A percentile compares a stretch with the other conserved stretches of the same genome.
These are phyloP conservation scores for Holothuria glaberrima DNA, from an alignment of 35 echinoderm and acorn worm species.

Conservation along the genomic window DNA sequence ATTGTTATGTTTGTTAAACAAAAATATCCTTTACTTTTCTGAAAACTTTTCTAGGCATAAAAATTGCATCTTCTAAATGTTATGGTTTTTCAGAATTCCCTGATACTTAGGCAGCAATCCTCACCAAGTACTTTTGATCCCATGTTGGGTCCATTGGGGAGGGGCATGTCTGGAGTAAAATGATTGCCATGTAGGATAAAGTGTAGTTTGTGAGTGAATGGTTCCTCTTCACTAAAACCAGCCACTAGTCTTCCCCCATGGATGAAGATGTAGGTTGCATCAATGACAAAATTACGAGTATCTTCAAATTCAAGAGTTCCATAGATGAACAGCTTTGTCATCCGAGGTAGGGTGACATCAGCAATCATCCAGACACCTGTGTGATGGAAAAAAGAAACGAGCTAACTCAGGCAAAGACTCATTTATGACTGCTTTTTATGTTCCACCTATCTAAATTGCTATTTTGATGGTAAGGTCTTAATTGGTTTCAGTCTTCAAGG, in stretches of 20 bases:
- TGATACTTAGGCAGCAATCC: neutral
- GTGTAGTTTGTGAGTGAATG: constrained; percentile 71
- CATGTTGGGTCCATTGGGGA: constrained; percentile 92
- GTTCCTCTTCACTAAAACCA: constrained; percentile 62
- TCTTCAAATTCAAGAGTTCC: constrained; percentile 88
- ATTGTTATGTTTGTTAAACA: too few species aligned
- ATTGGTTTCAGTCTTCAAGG: too few species aligned
- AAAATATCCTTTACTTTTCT: too few species aligned
- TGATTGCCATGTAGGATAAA: constrained; percentile 81
- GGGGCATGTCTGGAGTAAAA: constrained; percentile 82
- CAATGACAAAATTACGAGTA: constrained; percentile 52
- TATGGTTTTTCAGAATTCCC: too few species aligned
- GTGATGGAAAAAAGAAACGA: too few species aligned
- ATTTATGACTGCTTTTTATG: too few species aligned
- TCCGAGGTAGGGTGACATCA: constrained; percentile 69
- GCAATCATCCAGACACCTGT: constrained; percentile 85
- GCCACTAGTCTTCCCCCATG: constrained; percentile 80
- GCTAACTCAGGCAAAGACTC: too few species aligned
- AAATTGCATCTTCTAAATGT: too few species aligned
- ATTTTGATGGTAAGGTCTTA: too few species aligned
- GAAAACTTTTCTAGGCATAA: too few species aligned
- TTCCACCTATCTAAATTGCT: too few species aligned
- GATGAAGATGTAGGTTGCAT: constrained; percentile 89
- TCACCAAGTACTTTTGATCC: constrained; percentile 94
- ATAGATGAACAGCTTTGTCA: constrained; percentile 92